Evolutionary conservation across 2,113 vertebrate genomes (phyloP).

Genomic region (Steatornis caripensis): DNA sequence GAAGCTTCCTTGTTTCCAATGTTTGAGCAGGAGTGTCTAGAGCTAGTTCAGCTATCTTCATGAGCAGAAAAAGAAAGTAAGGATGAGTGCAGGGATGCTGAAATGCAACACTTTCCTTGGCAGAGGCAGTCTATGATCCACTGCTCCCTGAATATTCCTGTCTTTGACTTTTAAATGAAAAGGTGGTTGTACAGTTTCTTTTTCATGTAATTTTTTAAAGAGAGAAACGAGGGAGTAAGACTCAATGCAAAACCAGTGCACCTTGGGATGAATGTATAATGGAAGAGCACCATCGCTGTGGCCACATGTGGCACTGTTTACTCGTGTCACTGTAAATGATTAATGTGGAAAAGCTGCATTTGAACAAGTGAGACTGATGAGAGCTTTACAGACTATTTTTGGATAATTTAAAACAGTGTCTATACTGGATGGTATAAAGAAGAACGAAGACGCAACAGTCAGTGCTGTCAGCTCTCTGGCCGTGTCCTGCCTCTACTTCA

Average conservation of each 20-base stretch:
- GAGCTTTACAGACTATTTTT: conserved; percentile 49
- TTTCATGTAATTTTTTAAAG: not conserved
- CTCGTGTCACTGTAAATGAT: conserved; percentile 55
- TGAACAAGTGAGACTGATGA: conserved; percentile 54
- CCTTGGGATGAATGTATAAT: conserved; percentile 46
- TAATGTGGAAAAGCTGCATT: conserved; percentile 59
- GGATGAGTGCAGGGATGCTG: not conserved
- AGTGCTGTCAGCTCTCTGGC: not conserved
- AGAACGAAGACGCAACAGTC: not conserved
- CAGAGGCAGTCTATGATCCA: not conserved
- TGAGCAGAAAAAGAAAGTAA: not conserved
- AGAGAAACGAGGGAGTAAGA: not conserved
- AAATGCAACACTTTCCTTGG: not conserved
- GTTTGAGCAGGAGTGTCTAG: not conserved
- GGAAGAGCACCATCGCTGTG: not conserved
- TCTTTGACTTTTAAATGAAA: not conserved
- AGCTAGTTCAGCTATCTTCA: not conserved
- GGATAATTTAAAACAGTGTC: conserved; percentile 56
- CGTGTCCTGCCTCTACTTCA: not conserved
- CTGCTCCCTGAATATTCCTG: not conserved
- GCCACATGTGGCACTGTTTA: conserved; percentile 69
- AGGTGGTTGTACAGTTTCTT: not conserved
- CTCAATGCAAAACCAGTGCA: not conserved
- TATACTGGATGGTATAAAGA: conserved; percentile 2
- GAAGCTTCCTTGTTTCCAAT: not conserved